A percentile compares a stretch with the other conserved stretches of the same genome.
Conservation (phyloP, 2,888 invertebrate species). For the Ashinkailepas kermadecensis region DNA sequence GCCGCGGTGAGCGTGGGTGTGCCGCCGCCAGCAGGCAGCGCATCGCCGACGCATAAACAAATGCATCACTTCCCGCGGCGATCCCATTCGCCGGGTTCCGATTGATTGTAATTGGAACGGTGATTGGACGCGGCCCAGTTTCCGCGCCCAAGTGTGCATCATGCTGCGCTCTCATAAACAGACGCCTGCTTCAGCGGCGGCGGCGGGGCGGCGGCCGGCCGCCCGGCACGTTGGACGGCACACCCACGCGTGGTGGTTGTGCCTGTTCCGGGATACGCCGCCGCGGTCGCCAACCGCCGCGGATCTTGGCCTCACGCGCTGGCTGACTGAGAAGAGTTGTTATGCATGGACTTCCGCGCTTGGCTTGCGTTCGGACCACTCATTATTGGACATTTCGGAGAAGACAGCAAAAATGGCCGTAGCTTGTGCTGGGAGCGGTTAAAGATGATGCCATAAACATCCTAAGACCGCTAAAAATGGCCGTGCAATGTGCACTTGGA, state of each 20-base stretch:
- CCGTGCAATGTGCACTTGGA: too few relatives aligned
- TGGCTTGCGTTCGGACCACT: too few relatives aligned
- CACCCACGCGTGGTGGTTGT: not conserved
- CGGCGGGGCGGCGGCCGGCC: not conserved
- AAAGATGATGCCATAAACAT: too few relatives aligned
- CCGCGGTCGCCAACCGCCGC: too few relatives aligned
- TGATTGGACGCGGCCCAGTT: not conserved
- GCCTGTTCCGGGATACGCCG: too few relatives aligned
- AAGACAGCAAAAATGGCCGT: too few relatives aligned
- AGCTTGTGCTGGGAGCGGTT: too few relatives aligned
- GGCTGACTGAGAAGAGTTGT: too few relatives aligned
- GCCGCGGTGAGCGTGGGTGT: not conserved
- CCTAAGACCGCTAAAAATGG: too few relatives aligned
- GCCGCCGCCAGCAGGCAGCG: not conserved
- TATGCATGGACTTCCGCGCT: too few relatives aligned
- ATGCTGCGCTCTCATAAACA: constrained; percentile 8
- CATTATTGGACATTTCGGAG: too few relatives aligned
- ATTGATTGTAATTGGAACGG: constrained; percentile 15
- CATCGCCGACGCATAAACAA: constrained; percentile 1
- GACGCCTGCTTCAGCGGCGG: not conserved
- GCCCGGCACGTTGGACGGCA: not conserved
- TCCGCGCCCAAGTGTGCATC: constrained; percentile 6
- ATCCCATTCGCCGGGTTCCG: constrained; percentile 7
- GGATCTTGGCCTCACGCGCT: too few relatives aligned
- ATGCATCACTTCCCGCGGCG: constrained; percentile 13